phyloP scores from a whole-genome alignment of 2,797 vertebrate species.

The Megaceryle alcyon region DNA sequence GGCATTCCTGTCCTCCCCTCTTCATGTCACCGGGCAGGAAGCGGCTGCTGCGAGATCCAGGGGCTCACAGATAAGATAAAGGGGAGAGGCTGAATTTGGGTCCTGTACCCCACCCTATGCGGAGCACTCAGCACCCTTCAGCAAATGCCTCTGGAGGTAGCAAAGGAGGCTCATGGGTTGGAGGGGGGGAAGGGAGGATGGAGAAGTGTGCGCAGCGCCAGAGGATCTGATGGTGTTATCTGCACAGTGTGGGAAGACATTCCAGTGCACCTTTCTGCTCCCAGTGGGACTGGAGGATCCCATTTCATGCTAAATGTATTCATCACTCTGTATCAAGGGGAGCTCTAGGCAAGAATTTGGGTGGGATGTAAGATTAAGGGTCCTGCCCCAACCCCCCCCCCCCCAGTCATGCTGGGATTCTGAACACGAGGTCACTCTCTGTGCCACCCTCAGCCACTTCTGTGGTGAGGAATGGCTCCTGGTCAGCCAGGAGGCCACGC shows the following conservation, averaged over 20 bases:
- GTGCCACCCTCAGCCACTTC: neutral
- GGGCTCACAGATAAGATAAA: constrained; percentile 56
- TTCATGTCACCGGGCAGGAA: constrained; percentile 55
- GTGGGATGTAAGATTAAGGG: too few relatives aligned
- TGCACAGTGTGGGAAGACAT: neutral
- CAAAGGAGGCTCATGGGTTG: accelerated
- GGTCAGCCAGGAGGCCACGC: neutral
- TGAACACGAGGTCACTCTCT: neutral
- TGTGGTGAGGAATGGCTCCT: neutral
- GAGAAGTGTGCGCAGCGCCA: neutral
- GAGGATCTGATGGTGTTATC: neutral
- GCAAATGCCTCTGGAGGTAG: accelerated
- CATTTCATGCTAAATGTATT: accelerated
- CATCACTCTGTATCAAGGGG: neutral
- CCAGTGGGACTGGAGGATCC: neutral
- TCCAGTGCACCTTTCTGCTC: neutral
- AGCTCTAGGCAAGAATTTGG: neutral
- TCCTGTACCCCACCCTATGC: neutral
- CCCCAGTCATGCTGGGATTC: neutral
- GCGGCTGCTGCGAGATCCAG: constrained; percentile 27
- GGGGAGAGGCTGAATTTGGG: constrained; percentile 26
- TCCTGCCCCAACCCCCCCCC: too few relatives aligned
- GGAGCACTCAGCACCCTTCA: neutral
- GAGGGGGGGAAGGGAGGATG: accelerated
- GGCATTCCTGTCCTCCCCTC: constrained; percentile 58